Base-by-base conservation (phyloP, 2,888 invertebrate species). In the Sphaerophoria rueppellii region DNA sequence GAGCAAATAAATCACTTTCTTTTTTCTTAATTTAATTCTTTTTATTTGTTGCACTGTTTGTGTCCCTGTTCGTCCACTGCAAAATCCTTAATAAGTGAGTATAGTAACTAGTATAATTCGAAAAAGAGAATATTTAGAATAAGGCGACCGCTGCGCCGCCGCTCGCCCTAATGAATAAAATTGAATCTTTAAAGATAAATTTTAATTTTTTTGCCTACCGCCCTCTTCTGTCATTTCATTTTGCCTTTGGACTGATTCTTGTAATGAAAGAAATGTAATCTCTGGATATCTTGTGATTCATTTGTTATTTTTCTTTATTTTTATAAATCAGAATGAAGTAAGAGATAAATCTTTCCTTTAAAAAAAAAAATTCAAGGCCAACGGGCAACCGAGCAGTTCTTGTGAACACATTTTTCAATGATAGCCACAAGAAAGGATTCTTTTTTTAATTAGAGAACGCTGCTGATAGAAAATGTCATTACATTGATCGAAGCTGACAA, bases 1-100 rank as follows among this genome's bases (percentile, higher is more conserved):
- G 89, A 87, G 88, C 88, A 90, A 90, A 90, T 90, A 90, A 90
- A 90, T 90, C 90, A 90, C 90, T 90, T 90, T 88, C 88, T 89
- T 89, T 50, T 79, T 80, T 85, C 58, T 85, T 52, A 65, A 73
- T 77, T 73, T 69, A 72, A 73, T 34, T 52, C 60, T 63, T 76
- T 76, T 57, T 72, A 54, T 70, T 76, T 46, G 43, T 72, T 76
- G 72, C 55, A 71, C 70, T 81, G 76, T 77, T 58, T 74, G 46
- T 55, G 40, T 9, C 12, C 24, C 40, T 40, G 24, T 48, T 80
- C 69, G 80, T 80, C 72, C 72, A 72, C 76, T 63, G 55, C 69
- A 77, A 77, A 81, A 81, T 77, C 73, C 81, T 81, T 85, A 85
- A 85, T 85, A 76, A 81, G 85, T 73, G 73, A 85, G 85, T 81